Evolutionary conservation across 2,797 vertebrate species (phyloP).

Genomic region (Rallus crepitans): DNA sequence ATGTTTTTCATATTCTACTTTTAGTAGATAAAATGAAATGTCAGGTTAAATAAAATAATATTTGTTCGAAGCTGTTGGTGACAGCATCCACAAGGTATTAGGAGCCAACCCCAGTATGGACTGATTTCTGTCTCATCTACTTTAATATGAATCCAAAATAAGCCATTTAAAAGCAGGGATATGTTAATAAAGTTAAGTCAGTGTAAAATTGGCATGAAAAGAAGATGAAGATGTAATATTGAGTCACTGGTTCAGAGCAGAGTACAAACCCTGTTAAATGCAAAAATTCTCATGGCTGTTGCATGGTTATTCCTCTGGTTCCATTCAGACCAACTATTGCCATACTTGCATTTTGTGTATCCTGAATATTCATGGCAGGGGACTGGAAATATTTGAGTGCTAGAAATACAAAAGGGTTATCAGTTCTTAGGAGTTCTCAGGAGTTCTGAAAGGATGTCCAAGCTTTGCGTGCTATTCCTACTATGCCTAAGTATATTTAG

Average conservation of each 20-base stretch:
- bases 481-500: neutral
- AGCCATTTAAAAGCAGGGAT: conserved; percentile 4
- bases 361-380: neutral
- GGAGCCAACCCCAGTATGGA: neutral
- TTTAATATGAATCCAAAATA: neutral
- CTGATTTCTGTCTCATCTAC: neutral
- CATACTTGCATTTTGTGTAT: neutral
- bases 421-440: neutral
- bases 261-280: neutral
- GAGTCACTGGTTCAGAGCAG: neutral
- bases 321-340: neutral
- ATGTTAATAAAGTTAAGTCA: conserved; percentile 25
- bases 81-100: neutral
- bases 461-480: neutral
- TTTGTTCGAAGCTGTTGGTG: neutral
- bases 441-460: neutral
- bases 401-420: neutral
- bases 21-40: neutral
- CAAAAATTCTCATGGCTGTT: neutral
- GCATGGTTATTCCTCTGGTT: neutral
- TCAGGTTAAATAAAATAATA: neutral
- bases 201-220: conserved; percentile 14
- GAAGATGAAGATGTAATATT: conserved; percentile 1
- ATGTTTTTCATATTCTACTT: neutral
- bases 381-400: neutral